Evolutionary conservation across 1,140 invertebrate genomes (phyloP).

Genomic region (Hyphantria cunea): DNA sequence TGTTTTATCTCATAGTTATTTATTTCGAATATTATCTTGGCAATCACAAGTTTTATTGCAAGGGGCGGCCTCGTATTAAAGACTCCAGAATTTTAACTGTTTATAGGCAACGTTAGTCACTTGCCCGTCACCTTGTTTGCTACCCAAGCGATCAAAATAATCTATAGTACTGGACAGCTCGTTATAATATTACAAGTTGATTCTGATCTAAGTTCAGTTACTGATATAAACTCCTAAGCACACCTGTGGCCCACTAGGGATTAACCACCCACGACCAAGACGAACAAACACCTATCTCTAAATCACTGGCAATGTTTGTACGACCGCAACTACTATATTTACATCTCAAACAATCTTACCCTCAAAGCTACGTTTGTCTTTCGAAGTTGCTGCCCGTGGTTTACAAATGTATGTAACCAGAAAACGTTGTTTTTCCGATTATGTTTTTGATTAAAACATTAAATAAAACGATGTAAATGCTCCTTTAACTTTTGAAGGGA

Average conservation of each 20-base stretch:
- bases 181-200: too few species aligned
- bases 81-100: not conserved
- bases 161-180: too few species aligned
- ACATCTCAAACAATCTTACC: conserved; percentile 38
- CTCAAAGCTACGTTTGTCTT: conserved; percentile 5
- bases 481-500: too few species aligned
- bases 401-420: not conserved
- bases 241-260: conserved; percentile 42
- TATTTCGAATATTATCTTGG: too few species aligned
- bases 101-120: not conserved
- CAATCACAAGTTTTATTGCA: too few species aligned
- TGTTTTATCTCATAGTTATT: too few species aligned
- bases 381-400: conserved; percentile 1
- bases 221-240: conserved; percentile 12
- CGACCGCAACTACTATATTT: conserved; percentile 42
- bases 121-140: not conserved
- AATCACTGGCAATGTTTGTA: conserved; percentile 41
- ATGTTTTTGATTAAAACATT: too few species aligned
- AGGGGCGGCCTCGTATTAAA: too few species aligned
- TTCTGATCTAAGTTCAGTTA: too few species aligned
- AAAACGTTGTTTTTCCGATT: not conserved
- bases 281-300: conserved; percentile 38
- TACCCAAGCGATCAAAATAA: not conserved
- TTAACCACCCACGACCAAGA: conserved; percentile 47
- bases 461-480: too few species aligned